Percentiles rank a stretch among this genome's conserved stretches.
phyloP scores from a whole-genome alignment of 2,113 vertebrate species.

The Dasyprocta punctata region DNA sequence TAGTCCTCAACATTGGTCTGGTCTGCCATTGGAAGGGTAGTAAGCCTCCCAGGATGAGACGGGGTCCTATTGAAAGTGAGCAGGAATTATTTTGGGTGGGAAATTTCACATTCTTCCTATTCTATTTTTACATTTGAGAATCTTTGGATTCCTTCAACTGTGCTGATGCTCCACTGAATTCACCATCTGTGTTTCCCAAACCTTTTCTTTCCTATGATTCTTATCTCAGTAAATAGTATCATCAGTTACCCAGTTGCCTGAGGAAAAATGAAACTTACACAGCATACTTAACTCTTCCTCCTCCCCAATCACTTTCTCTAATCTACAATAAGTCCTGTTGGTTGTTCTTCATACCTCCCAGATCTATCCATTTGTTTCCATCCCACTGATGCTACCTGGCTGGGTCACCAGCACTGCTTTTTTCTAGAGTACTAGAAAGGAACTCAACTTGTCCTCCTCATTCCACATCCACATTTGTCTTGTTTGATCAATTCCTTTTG shows the following conservation, averaged over 20 bases:
- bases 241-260: neutral
- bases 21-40: neutral
- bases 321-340: neutral
- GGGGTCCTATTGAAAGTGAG: neutral
- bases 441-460: neutral
- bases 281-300: neutral
- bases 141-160: neutral
- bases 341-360: neutral
- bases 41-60: neutral
- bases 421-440: neutral
- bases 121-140: constrained; percentile 15
- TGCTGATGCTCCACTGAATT: neutral
- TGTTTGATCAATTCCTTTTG: neutral
- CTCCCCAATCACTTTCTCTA: neutral
- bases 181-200: neutral
- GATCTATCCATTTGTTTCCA: neutral
- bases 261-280: neutral
- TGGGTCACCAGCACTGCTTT: neutral
- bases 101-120: constrained; percentile 11
- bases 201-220: neutral
- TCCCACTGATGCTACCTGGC: neutral
- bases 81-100: neutral
- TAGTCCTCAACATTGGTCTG: neutral
- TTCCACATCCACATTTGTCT: too few species aligned
- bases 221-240: constrained; percentile 9